phyloP scores from a whole-genome alignment of 2,797 vertebrate species.

The Acanthopagrus latus region DNA sequence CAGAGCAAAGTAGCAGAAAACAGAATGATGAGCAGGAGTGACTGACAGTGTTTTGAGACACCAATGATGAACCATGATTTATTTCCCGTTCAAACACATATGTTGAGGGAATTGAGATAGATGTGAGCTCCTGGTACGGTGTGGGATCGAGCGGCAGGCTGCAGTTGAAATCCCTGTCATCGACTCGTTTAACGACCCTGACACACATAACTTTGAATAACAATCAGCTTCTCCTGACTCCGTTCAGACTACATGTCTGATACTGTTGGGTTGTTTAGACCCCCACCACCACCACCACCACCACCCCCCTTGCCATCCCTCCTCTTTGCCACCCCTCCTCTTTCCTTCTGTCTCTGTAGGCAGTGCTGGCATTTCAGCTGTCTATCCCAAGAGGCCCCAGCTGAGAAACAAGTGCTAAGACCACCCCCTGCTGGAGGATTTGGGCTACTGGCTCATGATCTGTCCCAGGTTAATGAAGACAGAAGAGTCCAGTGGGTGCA shows the following conservation, averaged over 20 bases:
- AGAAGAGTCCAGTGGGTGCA: conserved; percentile 1
- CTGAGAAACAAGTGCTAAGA: conserved; percentile 81
- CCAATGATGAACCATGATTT: conserved; percentile 84
- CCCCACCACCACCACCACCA: too few species aligned
- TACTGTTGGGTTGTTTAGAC: conserved; percentile 73
- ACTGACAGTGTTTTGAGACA: conserved; percentile 78
- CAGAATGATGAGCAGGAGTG: conserved; percentile 65
- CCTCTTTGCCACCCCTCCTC: conserved; percentile 22
- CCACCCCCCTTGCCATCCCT: neutral
- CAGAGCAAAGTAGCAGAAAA: conserved; percentile 38
- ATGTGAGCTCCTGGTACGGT: conserved; percentile 54
- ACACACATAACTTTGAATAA: conserved; percentile 84
- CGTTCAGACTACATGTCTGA: conserved; percentile 81
- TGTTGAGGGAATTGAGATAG: conserved; percentile 83
- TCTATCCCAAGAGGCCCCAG: conserved; percentile 78
- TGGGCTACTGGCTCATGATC: conserved; percentile 14
- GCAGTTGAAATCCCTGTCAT: conserved; percentile 74
- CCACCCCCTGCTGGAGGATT: conserved; percentile 83
- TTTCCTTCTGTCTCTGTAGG: conserved; percentile 73
- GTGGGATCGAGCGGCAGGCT: conserved; percentile 63
- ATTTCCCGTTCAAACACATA: conserved; percentile 84
- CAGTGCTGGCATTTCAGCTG: conserved; percentile 83
- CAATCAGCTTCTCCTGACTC: conserved; percentile 81
- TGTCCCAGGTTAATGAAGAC: neutral
- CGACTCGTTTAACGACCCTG: conserved; percentile 82